Conservation (phyloP, 2,888 invertebrate genomes). For the Micoletzkya japonica region DNA sequence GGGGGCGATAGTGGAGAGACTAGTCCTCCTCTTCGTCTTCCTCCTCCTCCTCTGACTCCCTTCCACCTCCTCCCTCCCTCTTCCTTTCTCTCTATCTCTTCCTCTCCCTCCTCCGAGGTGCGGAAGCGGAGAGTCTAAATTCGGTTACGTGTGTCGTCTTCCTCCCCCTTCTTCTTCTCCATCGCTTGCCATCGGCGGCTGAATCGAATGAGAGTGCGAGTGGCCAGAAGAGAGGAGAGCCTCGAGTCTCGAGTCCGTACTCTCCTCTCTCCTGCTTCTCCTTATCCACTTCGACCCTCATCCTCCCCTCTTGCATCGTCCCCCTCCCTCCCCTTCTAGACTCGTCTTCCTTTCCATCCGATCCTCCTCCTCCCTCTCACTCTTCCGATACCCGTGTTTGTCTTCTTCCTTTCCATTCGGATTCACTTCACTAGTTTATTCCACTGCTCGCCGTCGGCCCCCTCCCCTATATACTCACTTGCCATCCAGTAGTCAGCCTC, state of each 20-base stretch:
- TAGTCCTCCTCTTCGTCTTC: background rate
- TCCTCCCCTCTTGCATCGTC: background rate
- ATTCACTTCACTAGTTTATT: background rate
- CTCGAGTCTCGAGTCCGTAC: too few relatives aligned
- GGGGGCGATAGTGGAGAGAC: background rate
- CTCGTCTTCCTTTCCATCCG: slow-evolving; percentile 14
- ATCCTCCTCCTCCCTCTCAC: slow-evolving; percentile 3
- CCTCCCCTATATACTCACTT: too few relatives aligned
- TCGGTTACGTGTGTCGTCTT: too few relatives aligned
- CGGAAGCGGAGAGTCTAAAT: too few relatives aligned
- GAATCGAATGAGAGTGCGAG: too few relatives aligned
- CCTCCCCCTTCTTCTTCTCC: too few relatives aligned
- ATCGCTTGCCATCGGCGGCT: too few relatives aligned
- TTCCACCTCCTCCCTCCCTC: background rate
- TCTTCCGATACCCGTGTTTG: background rate
- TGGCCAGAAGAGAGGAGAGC: too few relatives aligned
- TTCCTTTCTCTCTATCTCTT: slow-evolving; percentile 10
- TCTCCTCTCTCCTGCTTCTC: background rate
- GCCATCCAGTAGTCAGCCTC: background rate
- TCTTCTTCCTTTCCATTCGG: background rate
- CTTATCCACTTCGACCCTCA: background rate
- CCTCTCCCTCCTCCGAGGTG: background rate
- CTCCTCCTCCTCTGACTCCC: background rate
- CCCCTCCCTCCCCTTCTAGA: slow-evolving; percentile 1
- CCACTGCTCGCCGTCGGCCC: too few relatives aligned